These are phyloP conservation scores for Frankliniella intonsa DNA, from an alignment of 2,888 invertebrate genomes.

Conservation along the genomic window DNA sequence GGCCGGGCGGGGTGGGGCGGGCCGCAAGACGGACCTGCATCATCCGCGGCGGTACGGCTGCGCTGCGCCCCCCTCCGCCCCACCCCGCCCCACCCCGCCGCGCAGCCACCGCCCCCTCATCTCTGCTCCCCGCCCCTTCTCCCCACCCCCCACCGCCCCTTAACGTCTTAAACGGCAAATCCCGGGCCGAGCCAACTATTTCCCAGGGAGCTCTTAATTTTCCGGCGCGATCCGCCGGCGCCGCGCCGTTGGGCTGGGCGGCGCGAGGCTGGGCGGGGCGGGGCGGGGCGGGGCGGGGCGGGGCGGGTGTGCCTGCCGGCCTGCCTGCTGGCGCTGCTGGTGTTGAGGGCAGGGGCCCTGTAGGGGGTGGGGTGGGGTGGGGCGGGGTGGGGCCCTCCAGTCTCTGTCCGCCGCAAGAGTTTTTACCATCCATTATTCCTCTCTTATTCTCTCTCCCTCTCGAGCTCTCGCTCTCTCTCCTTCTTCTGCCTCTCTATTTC, in stretches of 20 bases:
- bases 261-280: not conserved
- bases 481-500: not conserved
- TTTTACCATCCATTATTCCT: conserved; percentile 13
- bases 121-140: not conserved
- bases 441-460: not conserved
- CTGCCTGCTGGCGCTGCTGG: not conserved
- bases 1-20: not conserved
- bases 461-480: not conserved
- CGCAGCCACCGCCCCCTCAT: not conserved
- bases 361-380: not conserved
- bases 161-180: conserved; percentile 14
- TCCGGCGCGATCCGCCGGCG: conserved; percentile 15
- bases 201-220: conserved; percentile 24
- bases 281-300: not conserved
- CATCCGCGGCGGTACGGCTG: not conserved
- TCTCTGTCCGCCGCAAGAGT: conserved; percentile 7
- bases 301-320: not conserved
- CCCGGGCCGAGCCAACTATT: conserved; percentile 17
- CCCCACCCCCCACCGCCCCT: not conserved
- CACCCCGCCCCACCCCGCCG: not conserved
- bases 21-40: not conserved
- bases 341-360: too few relatives aligned
- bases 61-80: not conserved
- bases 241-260: not conserved
- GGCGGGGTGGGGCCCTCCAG: not conserved